Base-by-base conservation (phyloP, 2,888 invertebrate genomes). In the Cancer borealis region DNA sequence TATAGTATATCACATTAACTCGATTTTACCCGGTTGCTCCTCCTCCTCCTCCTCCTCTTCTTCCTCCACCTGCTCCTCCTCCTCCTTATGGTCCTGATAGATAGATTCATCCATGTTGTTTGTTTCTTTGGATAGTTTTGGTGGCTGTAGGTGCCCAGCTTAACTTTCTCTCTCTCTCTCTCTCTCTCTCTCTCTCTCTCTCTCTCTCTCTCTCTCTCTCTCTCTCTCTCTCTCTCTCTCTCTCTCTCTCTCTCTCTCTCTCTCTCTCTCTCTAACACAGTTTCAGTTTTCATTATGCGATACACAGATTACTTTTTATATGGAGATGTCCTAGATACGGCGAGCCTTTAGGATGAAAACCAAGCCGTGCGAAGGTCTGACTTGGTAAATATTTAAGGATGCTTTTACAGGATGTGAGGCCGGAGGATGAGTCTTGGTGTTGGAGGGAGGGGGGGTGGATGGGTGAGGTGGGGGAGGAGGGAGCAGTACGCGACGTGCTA, bases 131-230 rank as follows among this genome's bases (percentile, higher is more conserved):
- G 39, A 2, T 39, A 39, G 39, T 39, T 39, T 39, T 39, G 39
- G 39, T 39, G 39, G 0, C 39, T 39, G 39, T 39, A 39, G 39
- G 39, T 39, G 39, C 39, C 39, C 14, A 8, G 8, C 54, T 54
- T 14, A 12, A 8, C 12, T 60, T 17, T 66, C 66, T 66, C 66
- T 66, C 66, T 66, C 66, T 66, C 66, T 66, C 66, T 66, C 66
- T 66, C 88, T 88, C 46, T 45, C 88, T 45, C 88, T 88, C 88
- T 46, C 88, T 88, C 88, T 45, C 88, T 88, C 88, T 45, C 45
- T 21, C 88, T 45, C 88, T 88, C 88, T 88, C 88, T 88, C 88
- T 88, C 88, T 88, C 88, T 88, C 88, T 45, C 21, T 88, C 88
- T 45, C 46, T 88, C 88, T 45, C 45, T 88, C 66, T 66, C 66